These are phyloP conservation scores for Drosophila repleta DNA, from an alignment of 1,140 invertebrate genomes.

Conservation along the genomic window DNA sequence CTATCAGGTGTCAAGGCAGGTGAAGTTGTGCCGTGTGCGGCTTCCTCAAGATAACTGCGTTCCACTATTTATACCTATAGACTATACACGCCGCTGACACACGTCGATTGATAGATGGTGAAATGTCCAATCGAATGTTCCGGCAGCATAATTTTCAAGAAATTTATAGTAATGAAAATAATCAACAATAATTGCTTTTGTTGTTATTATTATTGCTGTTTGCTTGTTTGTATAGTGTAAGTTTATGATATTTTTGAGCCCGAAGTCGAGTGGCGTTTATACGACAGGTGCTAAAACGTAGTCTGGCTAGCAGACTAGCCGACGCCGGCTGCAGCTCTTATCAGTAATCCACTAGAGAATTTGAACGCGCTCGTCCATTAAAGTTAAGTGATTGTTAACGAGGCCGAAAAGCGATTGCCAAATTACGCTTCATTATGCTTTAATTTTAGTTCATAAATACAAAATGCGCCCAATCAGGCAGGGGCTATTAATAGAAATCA, in stretches of 20 bases:
- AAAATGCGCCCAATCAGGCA: neutral
- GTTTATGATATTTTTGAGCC: neutral
- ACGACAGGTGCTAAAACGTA: conserved; percentile 8
- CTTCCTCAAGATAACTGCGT: conserved; percentile 12
- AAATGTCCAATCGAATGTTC: conserved; percentile 36
- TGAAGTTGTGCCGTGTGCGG: conserved; percentile 15
- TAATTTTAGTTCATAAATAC: conserved; percentile 1
- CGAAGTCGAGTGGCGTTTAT: conserved; percentile 1
- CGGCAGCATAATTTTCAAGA: neutral
- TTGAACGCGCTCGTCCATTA: conserved; percentile 1
- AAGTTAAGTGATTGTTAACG: conserved; percentile 19
- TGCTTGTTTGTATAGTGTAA: neutral
- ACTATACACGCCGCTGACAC: conserved; percentile 4
- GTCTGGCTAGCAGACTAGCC: conserved; percentile 15
- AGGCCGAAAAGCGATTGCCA: conserved; percentile 8
- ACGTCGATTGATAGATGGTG: conserved; percentile 26
- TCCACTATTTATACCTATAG: conserved; percentile 1
- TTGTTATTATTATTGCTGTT: too few relatives aligned
- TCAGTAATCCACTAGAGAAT: conserved; percentile 7
- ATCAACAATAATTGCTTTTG: conserved; percentile 2
- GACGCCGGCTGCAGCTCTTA: conserved; percentile 30
- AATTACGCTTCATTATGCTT: conserved; percentile 25
- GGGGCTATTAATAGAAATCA: conserved; percentile 17
- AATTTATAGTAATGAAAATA: neutral
- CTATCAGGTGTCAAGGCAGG: conserved; percentile 3